Percentiles rank a stretch among this genome's conserved stretches.
Evolutionary conservation across 2,888 invertebrate genomes (phyloP).

Genomic region (Lithosia quadra): DNA sequence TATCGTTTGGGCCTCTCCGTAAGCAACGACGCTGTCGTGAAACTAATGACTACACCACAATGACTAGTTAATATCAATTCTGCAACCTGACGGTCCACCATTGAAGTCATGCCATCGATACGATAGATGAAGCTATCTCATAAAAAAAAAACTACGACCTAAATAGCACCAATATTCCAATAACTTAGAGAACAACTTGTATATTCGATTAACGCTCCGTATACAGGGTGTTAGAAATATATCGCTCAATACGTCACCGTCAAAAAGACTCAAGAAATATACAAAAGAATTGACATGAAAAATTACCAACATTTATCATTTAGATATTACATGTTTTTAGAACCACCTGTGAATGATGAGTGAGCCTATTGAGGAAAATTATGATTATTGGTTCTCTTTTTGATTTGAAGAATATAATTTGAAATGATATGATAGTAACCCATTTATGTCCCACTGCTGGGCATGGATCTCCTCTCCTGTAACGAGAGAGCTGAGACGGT

Average conservation of each 20-base stretch:
- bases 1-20: too few relatives aligned
- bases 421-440: too few relatives aligned
- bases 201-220: constrained; percentile 69
- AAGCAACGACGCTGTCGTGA: too few relatives aligned
- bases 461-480: too few relatives aligned
- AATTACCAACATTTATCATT: constrained; percentile 64
- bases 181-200: constrained; percentile 30
- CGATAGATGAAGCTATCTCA: too few relatives aligned
- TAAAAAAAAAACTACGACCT: neutral
- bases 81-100: too few relatives aligned
- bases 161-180: neutral
- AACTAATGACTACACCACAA: too few relatives aligned
- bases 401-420: constrained; percentile 6
- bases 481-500: too few relatives aligned
- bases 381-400: constrained; percentile 11
- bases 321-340: constrained; percentile 45
- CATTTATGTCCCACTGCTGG: too few relatives aligned
- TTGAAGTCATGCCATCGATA: too few relatives aligned
- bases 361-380: constrained; percentile 18
- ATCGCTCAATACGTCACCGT: constrained; percentile 70
- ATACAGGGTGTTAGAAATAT: constrained; percentile 63
- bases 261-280: constrained; percentile 60
- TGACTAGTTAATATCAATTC: too few relatives aligned
- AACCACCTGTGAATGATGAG: constrained; percentile 35
- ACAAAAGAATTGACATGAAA: constrained; percentile 67